Evolutionary conservation across 2,888 invertebrate genomes (phyloP), one percentile per base, ranked within the genome.

Genomic region (Latrodectus hesperus): DNA sequence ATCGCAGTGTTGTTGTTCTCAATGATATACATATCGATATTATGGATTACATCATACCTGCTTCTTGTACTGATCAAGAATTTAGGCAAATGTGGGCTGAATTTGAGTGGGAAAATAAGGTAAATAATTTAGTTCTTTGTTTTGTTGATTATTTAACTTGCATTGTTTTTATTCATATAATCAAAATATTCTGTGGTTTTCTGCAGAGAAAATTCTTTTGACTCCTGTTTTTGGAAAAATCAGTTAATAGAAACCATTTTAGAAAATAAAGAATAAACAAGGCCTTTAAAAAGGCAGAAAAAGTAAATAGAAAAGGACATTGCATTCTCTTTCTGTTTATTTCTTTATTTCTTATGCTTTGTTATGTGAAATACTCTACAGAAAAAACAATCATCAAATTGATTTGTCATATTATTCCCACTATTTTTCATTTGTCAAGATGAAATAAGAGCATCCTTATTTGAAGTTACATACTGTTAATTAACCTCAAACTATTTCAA

Each of bases 71-170:
- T 79, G 99, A 99, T 92, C 95, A 96, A 0, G 99, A 99, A 93
- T 99, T 99, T 94, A 93, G 99, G 9, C 96, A 97, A 93, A 99
- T 99, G 99, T 99, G 99, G 99, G 98, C 98, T 4, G 99, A 99
- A 94, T 99, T 99, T 93, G 99, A 99, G 93, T 99, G 99, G 99
- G 99, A 99, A 94, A 99, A 99, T 93, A 99, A 99, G 94, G 98
- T 94, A 90, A 79, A n/a, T n/a, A 51, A n/a, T 85, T 65, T 5
- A n/a, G 9, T 52, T 51, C 52, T 38, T 51, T 26, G 9, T 71
- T 55, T 74, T 74, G 22, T 60, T 76, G 22, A 22, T 22, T 22
- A 22, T 22, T 22, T 22, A 0, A 17, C 10, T n/a, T 10, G 12
- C 14, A 5, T 17, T 68, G 22, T 68, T 10, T 68, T 17, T 22